phyloP scores from a whole-genome alignment of 92 coral and sea anemone genomes.

The Virgularia gustaviana region DNA sequence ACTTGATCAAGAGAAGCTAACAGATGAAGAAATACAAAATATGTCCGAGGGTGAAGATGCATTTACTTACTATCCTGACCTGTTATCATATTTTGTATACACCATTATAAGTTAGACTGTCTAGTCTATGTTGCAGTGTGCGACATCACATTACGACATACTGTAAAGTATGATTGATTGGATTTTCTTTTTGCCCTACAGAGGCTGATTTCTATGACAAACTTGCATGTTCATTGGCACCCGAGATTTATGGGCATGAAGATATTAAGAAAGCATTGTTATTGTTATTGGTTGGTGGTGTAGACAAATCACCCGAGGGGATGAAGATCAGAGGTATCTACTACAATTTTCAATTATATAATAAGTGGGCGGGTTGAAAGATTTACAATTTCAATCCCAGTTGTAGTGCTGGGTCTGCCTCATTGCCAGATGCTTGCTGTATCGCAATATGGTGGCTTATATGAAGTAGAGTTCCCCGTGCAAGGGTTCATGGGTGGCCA shows the following conservation, averaged over 20 bases:
- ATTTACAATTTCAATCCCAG: not conserved
- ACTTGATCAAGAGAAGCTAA: conserved; percentile 58
- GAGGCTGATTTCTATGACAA: conserved; percentile 96
- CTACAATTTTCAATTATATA: no score
- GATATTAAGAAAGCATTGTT: conserved; percentile 92
- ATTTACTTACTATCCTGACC: no score
- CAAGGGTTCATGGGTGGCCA: no score
- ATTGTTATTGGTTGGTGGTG: conserved; percentile 90
- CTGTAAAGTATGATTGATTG: not conserved
- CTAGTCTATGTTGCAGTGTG: no score
- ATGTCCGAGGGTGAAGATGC: conserved; percentile 74
- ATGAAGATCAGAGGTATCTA: conserved; percentile 98
- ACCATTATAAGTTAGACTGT: no score
- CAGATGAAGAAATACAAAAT: conserved; percentile 76
- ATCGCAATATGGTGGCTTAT: no score
- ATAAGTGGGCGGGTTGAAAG: not conserved
- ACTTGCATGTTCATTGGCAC: conserved; percentile 85
- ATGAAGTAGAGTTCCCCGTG: no score
- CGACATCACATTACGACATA: no score
- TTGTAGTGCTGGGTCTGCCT: not conserved
- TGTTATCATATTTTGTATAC: no score
- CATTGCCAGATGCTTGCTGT: not conserved
- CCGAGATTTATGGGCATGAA: conserved; percentile 99
- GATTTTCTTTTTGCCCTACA: conserved; percentile 22
- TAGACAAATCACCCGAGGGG: conserved; percentile 93